Percentiles rank a stretch among this genome's conserved stretches.
Evolutionary conservation across 2,797 vertebrate genomes (phyloP).

Genomic region (Hippocampus kuda): DNA sequence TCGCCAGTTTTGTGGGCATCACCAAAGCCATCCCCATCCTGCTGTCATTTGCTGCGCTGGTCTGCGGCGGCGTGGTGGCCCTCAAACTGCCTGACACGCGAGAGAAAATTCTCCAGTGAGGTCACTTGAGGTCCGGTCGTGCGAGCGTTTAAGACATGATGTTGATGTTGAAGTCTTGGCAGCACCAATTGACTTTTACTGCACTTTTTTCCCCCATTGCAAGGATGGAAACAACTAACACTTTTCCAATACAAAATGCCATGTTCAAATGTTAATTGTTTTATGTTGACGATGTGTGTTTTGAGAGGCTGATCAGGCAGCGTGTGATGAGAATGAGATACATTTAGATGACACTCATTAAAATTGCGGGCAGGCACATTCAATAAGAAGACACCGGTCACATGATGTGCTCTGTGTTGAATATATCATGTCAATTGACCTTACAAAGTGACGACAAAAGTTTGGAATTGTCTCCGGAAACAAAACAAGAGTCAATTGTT

Average conservation of each 20-base stretch:
- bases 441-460: background rate
- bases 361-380: background rate
- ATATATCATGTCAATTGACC: conserved; percentile 8
- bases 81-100: conserved; percentile 88
- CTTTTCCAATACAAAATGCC: conserved; percentile 17
- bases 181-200: conserved; percentile 11
- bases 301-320: background rate
- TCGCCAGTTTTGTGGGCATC: conserved; percentile 84
- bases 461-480: background rate
- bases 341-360: background rate
- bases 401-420: background rate
- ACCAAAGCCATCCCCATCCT: conserved; percentile 87
- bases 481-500: background rate
- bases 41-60: conserved; percentile 79
- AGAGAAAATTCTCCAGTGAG: conserved; percentile 86
- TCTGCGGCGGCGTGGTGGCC: conserved; percentile 82
- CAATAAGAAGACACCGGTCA: background rate
- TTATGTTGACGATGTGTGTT: conserved; percentile 11
- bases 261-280: conserved; percentile 7
- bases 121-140: background rate
- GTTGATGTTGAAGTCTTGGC: conserved; percentile 9
- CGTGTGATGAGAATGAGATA: background rate
- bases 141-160: background rate
- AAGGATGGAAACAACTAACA: conserved; percentile 7
- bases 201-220: conserved; percentile 10